phyloP scores from a whole-genome alignment of 2,113 vertebrate genomes.

The Corvus moneduloides region DNA sequence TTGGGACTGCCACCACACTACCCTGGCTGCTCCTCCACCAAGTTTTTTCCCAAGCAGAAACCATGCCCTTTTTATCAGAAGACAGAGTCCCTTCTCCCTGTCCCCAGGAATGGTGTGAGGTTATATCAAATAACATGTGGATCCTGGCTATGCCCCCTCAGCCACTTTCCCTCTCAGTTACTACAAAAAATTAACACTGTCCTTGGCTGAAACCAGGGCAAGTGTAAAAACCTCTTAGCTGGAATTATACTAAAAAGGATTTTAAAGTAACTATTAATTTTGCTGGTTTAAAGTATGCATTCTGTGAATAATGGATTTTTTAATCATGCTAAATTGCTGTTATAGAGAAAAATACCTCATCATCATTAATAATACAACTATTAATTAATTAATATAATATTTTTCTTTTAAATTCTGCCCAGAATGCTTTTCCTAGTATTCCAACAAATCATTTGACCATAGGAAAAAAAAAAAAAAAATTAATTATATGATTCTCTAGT shows the following conservation, averaged over 20 bases:
- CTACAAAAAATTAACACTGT: background rate
- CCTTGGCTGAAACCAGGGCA: background rate
- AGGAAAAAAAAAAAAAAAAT: background rate
- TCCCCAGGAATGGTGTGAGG: background rate
- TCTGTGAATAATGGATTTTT: background rate
- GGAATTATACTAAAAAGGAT: background rate
- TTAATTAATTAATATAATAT: background rate
- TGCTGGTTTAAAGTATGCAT: background rate
- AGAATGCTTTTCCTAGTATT: background rate
- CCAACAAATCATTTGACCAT: background rate
- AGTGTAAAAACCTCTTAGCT: background rate
- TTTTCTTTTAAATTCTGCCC: background rate
- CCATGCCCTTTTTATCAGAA: fast-evolving
- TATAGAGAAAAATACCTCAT: background rate
- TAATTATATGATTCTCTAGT: background rate
- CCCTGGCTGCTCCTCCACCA: fast-evolving
- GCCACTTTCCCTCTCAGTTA: background rate
- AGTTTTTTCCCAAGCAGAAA: background rate
- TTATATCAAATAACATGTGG: background rate
- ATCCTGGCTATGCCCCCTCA: background rate
- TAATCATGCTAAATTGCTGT: background rate
- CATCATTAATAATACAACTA: background rate
- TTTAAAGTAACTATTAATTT: background rate
- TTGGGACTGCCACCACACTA: background rate
- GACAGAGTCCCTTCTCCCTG: background rate